Evolutionary conservation across 2,797 vertebrate genomes (phyloP), one percentile per base, ranked within the genome.

Genomic region (Poecilia wingei): DNA sequence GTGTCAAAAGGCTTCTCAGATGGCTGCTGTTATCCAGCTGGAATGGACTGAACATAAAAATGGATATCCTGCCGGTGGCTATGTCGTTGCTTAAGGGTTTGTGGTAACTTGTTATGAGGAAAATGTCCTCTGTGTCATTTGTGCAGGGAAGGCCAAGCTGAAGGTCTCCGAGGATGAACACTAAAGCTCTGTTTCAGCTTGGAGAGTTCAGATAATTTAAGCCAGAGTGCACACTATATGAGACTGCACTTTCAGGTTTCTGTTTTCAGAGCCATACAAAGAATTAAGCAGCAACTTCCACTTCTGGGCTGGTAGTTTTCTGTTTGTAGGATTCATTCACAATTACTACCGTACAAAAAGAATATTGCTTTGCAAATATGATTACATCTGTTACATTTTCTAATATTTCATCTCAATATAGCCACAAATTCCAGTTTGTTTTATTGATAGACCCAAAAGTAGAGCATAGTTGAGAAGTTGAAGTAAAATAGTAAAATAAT

Each of bases 21-120:
- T 64, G 80, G 82, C 75, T 86, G 87, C 79, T 84, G 80, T 90
- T 89, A 87, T 91, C 86, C 86, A 72, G 82, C 72, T 77, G 83
- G 86, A 91, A 79, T 88, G 91, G 80, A 88, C 89, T 79, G 78
- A 87, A 88, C 89, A 90, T 87, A 87, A 86, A 92, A 89, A 84
- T 78, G 81, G 80, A 87, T 83, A 82, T 81, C 74, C 79, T 10
- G 57, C 83, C 82, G 86, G 77, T 84, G 79, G 80, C 74, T 66
- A 72, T 69, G 85, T 71, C 83, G 72, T 79, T 89, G 81, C 88
- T 93, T 77, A 76, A 83, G 88, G 88, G 86, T 86, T 91, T 87
- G 77, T 74, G 79, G 86, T 84, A 85, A 87, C 80, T 85, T 86
- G 81, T 89, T 91, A 79, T 75, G 82, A 87, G 81, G 84, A 79